Base-by-base conservation (phyloP, 2,797 vertebrate species). In the Cossypha polioptera region DNA sequence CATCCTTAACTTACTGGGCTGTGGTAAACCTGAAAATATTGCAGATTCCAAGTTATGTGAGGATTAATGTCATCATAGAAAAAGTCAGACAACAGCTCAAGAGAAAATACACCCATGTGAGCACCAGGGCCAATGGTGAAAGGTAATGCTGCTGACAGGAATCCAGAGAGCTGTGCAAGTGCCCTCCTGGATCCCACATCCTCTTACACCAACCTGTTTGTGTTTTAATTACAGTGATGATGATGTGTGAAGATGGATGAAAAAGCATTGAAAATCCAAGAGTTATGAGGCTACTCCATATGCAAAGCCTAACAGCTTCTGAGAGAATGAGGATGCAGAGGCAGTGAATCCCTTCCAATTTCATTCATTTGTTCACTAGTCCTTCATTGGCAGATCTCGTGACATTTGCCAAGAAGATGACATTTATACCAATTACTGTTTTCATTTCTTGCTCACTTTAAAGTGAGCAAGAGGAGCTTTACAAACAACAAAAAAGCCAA, bases 351-450 rank as follows among this genome's bases (percentile, higher is more conserved):
- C 51, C n/a, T 91, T 40, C 36, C 48, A 67, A 8, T 47, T 74
- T 59, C 42, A 43, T 69, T 84, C 19, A 62, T 59, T 80, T 88
- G 54, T 51, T 92, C 77, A 22, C 48, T 76, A 58, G 50, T 77
- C 78, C 58, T 31, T 42, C 63, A 51, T 29, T 76, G 47, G 65
- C 57, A 83, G 68, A 89, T 80, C 78, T 75, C 4, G 4, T 91
- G 85, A 81, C 77, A 85, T 88, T 88, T 82, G 50, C 86, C 71
- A 86, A 84, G 76, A 80, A 77, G 69, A 47, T 94, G 94, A 97
- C 92, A 88, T 94, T 94, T 93, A 84, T 36, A 73, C 17, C 90
- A 91, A 67, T 85, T 93, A 95, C 81, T 91, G 68, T 92, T 90
- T 95, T 88, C 51, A 65, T 77, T 93, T 51, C 67, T 91, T 59